Conservation (phyloP, 1,140 invertebrate genomes). For the Macrobrachium nipponense region DNA sequence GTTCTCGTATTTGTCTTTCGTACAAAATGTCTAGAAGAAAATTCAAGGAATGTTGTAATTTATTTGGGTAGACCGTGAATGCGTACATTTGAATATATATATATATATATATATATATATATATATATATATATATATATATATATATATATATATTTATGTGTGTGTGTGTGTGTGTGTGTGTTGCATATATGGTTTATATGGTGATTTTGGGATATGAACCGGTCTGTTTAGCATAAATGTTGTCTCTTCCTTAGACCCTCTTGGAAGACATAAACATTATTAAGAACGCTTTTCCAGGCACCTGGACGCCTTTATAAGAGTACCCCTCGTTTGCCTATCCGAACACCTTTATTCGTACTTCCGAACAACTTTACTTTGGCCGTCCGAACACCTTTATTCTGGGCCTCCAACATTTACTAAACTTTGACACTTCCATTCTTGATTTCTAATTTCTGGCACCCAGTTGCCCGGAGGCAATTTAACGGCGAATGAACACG, state of each 20-base stretch:
- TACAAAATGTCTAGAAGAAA: too few relatives aligned
- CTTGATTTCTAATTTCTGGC: constrained; percentile 50
- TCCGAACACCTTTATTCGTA: not conserved
- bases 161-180: too few relatives aligned
- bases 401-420: constrained; percentile 14
- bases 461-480: constrained; percentile 37
- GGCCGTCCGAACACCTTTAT: not conserved
- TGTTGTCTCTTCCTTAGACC: too few relatives aligned
- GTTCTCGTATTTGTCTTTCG: too few relatives aligned
- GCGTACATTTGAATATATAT: not conserved
- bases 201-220: too few relatives aligned
- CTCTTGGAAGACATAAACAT: not conserved
- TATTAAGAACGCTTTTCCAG: not conserved
- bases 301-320: not conserved
- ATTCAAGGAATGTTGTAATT: too few relatives aligned
- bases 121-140: not conserved
- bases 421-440: constrained; percentile 50
- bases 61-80: too few relatives aligned
- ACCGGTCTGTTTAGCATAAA: too few relatives aligned
- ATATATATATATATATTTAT: not conserved
- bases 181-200: too few relatives aligned
- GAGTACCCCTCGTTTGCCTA: not conserved
- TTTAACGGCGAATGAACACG: constrained; percentile 53
- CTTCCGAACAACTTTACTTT: not conserved
- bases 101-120: too few relatives aligned